phyloP scores from a whole-genome alignment of 1,140 invertebrate genomes.

The Drosophila repleta region DNA sequence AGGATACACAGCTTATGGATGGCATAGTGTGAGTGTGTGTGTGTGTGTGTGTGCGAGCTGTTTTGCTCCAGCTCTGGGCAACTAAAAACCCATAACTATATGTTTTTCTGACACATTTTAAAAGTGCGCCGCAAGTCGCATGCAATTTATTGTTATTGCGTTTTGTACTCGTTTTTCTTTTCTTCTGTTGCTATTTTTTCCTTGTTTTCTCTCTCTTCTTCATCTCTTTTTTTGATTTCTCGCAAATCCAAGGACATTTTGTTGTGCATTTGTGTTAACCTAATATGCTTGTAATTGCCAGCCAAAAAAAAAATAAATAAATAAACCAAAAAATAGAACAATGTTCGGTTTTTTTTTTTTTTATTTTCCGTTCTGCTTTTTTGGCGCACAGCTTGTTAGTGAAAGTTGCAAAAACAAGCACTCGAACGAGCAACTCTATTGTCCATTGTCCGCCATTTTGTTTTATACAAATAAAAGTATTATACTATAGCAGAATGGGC shows the following conservation, averaged over 20 bases:
- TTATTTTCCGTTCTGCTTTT: constrained; percentile 31
- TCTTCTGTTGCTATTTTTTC: constrained; percentile 6
- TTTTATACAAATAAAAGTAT: constrained; percentile 16
- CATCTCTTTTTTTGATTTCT: constrained; percentile 4
- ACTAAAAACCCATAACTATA: constrained; percentile 77
- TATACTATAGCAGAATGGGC: neutral
- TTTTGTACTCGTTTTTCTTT: constrained; percentile 53
- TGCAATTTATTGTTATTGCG: constrained; percentile 75
- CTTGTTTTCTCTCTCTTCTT: neutral
- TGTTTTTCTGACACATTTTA: constrained; percentile 77
- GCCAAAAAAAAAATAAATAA: constrained; percentile 35
- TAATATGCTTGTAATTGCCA: constrained; percentile 67
- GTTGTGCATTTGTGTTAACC: constrained; percentile 69
- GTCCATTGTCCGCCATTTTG: constrained; percentile 37
- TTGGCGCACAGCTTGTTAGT: constrained; percentile 54
- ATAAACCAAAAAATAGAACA: constrained; percentile 38
- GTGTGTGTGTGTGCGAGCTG: neutral
- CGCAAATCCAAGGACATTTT: constrained; percentile 65
- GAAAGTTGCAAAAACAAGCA: constrained; percentile 51
- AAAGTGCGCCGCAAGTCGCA: constrained; percentile 72
- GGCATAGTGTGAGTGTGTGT: neutral
- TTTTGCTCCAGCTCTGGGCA: constrained; percentile 30
- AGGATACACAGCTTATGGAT: neutral
- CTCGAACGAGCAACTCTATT: constrained; percentile 29
- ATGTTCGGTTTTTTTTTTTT: constrained; percentile 31